Base-by-base conservation (phyloP, 2,113 vertebrate genomes). In the Candoia aspera region DNA sequence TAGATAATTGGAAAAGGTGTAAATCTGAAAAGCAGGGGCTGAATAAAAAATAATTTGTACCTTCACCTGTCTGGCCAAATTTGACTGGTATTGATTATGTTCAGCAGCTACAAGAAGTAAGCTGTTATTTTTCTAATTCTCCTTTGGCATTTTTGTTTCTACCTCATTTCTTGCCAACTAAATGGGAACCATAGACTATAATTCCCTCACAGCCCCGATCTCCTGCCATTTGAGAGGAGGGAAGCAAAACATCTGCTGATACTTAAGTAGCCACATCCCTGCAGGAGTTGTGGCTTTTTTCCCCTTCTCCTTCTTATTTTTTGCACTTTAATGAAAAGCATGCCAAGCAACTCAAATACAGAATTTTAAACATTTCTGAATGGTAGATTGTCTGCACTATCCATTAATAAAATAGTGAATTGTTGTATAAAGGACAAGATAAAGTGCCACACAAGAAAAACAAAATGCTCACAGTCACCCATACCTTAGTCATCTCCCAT, bases 91-190 rank as follows among this genome's bases (percentile, higher is more conserved):
- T 29, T 92, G 93, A 95, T 92, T 91, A 90, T 84, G 88, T 84
- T 93, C 6, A 90, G 62, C 24, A 1, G 58, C 17, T 91, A 54
- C 90, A 46, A 96, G 88, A 6, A 90, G 55, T 37, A 92, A 9
- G 10, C 8, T 60, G 92, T 79, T 88, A 17, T 42, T 88, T 92
- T 92, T 88, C 87, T 60, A 53, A 89, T 53, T 57, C 53, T 93
- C 15, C 37, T 92, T 92, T 49, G 42, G 84, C n/a, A 86, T 84
- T 59, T 85, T 92, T 86, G 89, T 95, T 93, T 94, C 90, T 42
- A 96, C 57, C 8, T 95, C 79, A 37, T 94, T 95, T 91, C 33
- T 64, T 94, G 62, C 84, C 84, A 87, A 90, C 91, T 29, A 58
- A 92, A 19, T 0, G 12, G 54, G 86, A 46, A 92, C 84, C 85